phyloP scores from a whole-genome alignment of 2,888 invertebrate species.

The Rapana venosa region DNA sequence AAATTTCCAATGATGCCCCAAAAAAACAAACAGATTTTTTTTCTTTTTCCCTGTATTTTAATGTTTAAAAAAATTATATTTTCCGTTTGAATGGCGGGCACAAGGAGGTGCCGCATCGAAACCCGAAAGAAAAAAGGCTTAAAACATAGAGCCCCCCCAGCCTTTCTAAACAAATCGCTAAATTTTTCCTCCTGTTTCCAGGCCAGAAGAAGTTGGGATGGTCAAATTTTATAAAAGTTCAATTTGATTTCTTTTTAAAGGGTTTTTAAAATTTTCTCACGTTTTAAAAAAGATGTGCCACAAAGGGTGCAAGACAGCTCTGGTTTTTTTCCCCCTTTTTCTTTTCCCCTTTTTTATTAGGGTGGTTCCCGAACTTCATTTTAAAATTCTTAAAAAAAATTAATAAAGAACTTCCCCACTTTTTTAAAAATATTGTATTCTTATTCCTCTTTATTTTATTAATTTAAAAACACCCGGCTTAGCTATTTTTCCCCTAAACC shows the following conservation, averaged over 20 bases:
- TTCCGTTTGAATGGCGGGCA: conserved; percentile 25
- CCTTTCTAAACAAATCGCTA: not conserved
- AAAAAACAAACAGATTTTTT: no score
- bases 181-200: not conserved
- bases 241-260: not conserved
- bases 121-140: not conserved
- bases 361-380: no score
- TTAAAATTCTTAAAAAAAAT: no score
- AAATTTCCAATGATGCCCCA: no score
- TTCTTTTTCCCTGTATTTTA: conserved; percentile 8
- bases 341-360: not conserved
- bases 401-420: no score
- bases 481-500: no score
- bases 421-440: no score
- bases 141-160: not conserved
- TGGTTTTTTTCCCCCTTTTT: not conserved
- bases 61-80: not conserved
- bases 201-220: conserved; percentile 2
- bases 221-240: not conserved
- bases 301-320: not conserved
- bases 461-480: no score
- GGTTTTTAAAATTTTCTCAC: not conserved
- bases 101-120: not conserved
- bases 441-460: no score
- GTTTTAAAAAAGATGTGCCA: not conserved